Evolutionary conservation across 2,888 invertebrate genomes (phyloP).

Genomic region (Coelopa pilipes): DNA sequence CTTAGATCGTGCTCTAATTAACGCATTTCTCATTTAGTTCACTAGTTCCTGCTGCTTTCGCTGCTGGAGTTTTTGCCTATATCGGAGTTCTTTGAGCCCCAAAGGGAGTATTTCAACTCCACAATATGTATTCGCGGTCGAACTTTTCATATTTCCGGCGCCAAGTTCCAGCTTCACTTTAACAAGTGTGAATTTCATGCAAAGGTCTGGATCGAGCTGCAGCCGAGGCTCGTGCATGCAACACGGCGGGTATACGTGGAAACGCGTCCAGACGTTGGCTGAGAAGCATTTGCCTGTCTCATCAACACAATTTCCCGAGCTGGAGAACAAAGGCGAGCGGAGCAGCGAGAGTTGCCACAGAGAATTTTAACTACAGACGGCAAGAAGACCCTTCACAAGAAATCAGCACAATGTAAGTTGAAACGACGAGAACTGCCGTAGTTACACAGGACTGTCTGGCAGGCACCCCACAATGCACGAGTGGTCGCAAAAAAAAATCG

Average conservation of each 20-base stretch:
- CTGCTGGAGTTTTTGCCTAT: too few species aligned
- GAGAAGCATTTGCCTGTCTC: conserved; percentile 8
- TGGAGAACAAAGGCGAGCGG: background rate
- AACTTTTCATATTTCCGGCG: conserved; percentile 12
- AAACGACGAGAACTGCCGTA: background rate
- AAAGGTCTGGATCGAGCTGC: too few species aligned
- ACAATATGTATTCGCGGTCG: background rate
- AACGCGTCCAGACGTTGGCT: background rate
- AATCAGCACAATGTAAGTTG: conserved; percentile 2
- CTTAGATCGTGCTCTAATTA: too few species aligned
- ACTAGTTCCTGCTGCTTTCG: too few species aligned
- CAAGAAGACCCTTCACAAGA: background rate
- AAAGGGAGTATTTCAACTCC: background rate
- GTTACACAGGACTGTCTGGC: conserved; percentile 7
- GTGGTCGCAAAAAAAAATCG: background rate
- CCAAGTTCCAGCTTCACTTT: background rate
- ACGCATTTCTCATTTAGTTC: too few species aligned
- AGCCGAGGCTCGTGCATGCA: background rate
- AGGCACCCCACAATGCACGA: background rate
- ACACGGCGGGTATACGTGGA: too few species aligned
- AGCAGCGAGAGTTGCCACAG: conserved; percentile 12
- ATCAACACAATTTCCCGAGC: conserved; percentile 10
- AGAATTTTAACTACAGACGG: background rate
- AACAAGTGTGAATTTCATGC: background rate
- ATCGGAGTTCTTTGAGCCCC: too few species aligned